Conservation (phyloP, 2,113 vertebrate genomes). For the Uria aalge region DNA sequence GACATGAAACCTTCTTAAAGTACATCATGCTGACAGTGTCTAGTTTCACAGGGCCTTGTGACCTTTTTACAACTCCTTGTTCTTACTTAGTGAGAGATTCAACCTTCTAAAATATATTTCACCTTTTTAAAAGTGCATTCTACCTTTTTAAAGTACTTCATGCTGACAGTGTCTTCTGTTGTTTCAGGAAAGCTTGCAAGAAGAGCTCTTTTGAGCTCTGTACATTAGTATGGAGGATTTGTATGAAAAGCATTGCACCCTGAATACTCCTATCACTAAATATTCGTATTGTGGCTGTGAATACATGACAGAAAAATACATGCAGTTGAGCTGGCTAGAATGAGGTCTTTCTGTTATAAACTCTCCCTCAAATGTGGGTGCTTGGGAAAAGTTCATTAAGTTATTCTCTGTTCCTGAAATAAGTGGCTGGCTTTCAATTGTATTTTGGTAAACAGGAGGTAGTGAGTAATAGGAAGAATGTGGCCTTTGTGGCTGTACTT, state of each 20-base stretch:
- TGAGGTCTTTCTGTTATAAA: background rate
- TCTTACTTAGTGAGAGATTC: too few species aligned
- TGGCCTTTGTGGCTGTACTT: background rate
- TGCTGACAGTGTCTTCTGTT: background rate
- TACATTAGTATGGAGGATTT: background rate
- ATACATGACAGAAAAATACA: background rate
- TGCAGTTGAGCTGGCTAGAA: background rate
- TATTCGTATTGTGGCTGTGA: background rate
- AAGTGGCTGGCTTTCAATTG: background rate
- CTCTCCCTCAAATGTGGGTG: background rate
- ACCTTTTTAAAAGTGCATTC: too few species aligned
- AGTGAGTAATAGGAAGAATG: constrained; percentile 13
- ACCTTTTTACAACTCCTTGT: too few species aligned
- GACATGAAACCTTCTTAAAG: background rate
- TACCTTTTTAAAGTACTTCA: too few species aligned
- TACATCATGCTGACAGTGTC: background rate
- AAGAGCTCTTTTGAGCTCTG: background rate
- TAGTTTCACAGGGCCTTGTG: too few species aligned
- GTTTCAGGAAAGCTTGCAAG: background rate
- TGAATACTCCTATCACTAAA: background rate
- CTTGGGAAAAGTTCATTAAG: constrained; percentile 5
- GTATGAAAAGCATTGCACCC: background rate
- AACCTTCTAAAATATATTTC: too few species aligned
- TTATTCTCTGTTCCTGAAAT: background rate
- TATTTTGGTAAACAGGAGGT: constrained; percentile 43